Evolutionary conservation across 2,797 vertebrate species (phyloP), one percentile per base, ranked within the genome.

Genomic region (Malacoraja senta): DNA sequence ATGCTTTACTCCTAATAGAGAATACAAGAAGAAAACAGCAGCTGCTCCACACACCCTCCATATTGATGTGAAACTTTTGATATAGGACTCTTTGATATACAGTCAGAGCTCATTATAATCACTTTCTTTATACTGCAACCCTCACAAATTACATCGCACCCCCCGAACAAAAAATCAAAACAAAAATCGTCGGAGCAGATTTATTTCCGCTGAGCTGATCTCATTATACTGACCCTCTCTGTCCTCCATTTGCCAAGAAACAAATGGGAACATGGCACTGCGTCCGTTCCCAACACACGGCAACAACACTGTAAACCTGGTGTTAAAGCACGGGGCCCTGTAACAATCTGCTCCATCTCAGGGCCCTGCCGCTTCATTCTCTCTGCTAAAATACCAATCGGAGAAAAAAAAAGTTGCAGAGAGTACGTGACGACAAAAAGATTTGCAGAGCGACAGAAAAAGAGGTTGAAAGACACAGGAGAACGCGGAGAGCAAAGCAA

Each of bases 101-200:
- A 92, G 90, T 92, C 68, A 92, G 71, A 92, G 71, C 90, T 92
- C 90, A 92, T 92, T 92, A 92, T 92, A 92, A 92, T 92, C 72
- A 35, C 68, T 72, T 53, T 35, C 90, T 72, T 92, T 92, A 74
- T 74, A 58, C 68, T 32, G 26, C 10, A 72, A 76, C 90, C 65
- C 71, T 92, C 90, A 92, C 90, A 92, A 92, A 92, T 92, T 76
- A 92, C 80, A 26, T 58, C 80, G 10, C 80, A 7, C 38, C 35
- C 32, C 77, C 83, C 44, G 58, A 26, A 26, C 19, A 35, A 76
- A 92, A 72, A 91, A 72, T 26, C 44, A 53, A 53, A 53, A 53
- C 0, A 53, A 53, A 53, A 53, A 53, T 53, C 44, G 44, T 6
- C 4, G 44, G 90, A 92, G 72, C 90, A 92, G 90, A 74, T 92